Percentiles rank a stretch among this genome's conserved stretches.
Evolutionary conservation across 2,797 vertebrate species (phyloP).

Genomic region (Astyanax mexicanus): DNA sequence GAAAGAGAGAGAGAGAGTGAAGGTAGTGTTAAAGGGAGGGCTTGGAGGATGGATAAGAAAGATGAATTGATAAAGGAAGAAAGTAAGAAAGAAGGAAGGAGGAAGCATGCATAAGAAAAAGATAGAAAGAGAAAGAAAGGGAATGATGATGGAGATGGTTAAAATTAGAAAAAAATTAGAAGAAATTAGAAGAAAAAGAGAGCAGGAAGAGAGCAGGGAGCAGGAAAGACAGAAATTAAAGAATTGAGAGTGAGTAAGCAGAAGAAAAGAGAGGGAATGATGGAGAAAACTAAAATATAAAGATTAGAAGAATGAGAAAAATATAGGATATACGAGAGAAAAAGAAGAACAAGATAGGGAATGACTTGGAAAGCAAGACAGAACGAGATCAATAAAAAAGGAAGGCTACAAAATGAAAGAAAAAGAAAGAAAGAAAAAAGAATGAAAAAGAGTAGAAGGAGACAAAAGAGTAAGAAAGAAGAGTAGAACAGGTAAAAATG

Average conservation of each 20-base stretch:
- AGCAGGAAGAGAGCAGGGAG: background rate
- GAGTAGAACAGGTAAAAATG: constrained; percentile 1
- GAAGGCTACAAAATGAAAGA: constrained; percentile 17
- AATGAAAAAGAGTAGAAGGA: too few species aligned
- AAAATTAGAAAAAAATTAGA: too few species aligned
- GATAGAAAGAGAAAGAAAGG: background rate
- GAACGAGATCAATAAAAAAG: background rate
- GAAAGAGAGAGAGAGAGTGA: too few species aligned
- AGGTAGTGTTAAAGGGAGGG: too few species aligned
- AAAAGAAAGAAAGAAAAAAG: background rate
- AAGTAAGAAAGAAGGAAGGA: background rate
- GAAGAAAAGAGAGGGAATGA: constrained; percentile 29
- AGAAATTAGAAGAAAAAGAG: background rate
- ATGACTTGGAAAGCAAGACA: constrained; percentile 14
- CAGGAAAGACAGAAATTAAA: background rate
- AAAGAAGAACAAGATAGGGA: background rate
- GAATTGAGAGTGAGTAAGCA: too few species aligned
- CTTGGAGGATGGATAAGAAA: too few species aligned
- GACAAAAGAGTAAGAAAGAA: constrained; percentile 8
- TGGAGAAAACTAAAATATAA: background rate
- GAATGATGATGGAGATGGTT: background rate
- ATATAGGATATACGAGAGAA: background rate
- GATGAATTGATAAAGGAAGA: too few species aligned
- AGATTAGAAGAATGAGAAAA: constrained; percentile 15
- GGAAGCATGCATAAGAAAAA: too few species aligned